phyloP scores from a whole-genome alignment of 1,140 invertebrate species.

The Potamilus streckersoni region DNA sequence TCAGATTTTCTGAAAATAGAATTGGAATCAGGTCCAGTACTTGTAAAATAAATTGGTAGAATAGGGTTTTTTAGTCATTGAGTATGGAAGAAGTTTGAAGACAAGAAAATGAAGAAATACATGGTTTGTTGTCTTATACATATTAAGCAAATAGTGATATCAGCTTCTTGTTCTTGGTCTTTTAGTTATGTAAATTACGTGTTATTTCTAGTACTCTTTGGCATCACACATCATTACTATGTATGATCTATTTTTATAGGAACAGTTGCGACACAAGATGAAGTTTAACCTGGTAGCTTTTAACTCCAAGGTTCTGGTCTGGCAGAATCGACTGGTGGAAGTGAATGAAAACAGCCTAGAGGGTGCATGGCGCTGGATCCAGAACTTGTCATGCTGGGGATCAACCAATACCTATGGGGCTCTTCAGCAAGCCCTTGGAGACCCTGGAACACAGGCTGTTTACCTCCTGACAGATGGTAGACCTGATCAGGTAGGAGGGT shows the following conservation, averaged over 20 bases:
- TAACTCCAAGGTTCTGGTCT: slow-evolving; percentile 56
- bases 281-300: slow-evolving; percentile 66
- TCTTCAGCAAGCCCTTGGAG: slow-evolving; percentile 61
- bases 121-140: too few relatives aligned
- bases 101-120: too few relatives aligned
- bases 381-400: slow-evolving; percentile 63
- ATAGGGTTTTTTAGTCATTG: background rate
- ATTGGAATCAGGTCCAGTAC: background rate
- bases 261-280: slow-evolving; percentile 67
- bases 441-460: slow-evolving; percentile 64
- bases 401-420: slow-evolving; percentile 67
- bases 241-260: slow-evolving; percentile 43
- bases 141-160: too few relatives aligned
- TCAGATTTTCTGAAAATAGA: too few relatives aligned
- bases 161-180: too few relatives aligned
- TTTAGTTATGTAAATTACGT: too few relatives aligned
- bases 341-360: slow-evolving; percentile 61
- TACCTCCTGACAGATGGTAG: slow-evolving; percentile 68
- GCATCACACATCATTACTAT: background rate
- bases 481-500: slow-evolving; percentile 62
- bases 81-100: too few relatives aligned
- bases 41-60: background rate
- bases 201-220: background rate
- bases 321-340: slow-evolving; percentile 65
- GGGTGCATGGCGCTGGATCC: slow-evolving; percentile 65